Conservation (phyloP, 2,888 invertebrate genomes). For the Ormyrus pomaceus region DNA sequence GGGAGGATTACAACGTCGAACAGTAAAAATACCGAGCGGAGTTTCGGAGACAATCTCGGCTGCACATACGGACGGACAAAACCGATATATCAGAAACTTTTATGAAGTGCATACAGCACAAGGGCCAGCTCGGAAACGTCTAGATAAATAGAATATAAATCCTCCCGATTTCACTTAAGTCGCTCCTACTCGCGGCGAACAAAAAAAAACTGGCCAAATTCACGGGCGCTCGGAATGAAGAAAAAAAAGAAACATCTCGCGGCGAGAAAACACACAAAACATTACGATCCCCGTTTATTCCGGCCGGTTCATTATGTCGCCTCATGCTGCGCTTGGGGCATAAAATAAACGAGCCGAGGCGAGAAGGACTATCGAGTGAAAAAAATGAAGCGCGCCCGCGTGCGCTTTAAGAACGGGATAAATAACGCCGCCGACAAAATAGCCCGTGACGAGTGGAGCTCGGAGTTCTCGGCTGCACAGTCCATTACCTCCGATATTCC, state of each 20-base stretch:
- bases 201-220: constrained; percentile 1
- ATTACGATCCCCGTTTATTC: constrained; percentile 30
- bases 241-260: neutral
- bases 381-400: neutral
- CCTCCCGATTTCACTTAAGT: constrained; percentile 21
- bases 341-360: neutral
- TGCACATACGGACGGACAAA: constrained; percentile 17
- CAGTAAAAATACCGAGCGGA: too few species aligned
- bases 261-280: neutral
- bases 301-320: constrained; percentile 27
- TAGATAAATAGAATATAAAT: constrained; percentile 51
- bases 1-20: constrained; percentile 12
- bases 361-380: too few species aligned
- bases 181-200: neutral
- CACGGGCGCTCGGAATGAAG: neutral
- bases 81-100: constrained; percentile 66
- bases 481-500: constrained; percentile 71
- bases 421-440: constrained; percentile 65
- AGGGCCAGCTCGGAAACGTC: constrained; percentile 27
- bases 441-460: constrained; percentile 65
- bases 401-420: constrained; percentile 62
- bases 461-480: constrained; percentile 61
- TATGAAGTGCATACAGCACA: constrained; percentile 46
- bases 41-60: neutral
- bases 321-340: constrained; percentile 1